A percentile compares a stretch with the other conserved stretches of the same genome.
These are phyloP conservation scores for Hemistola chrysoprasaria DNA, from an alignment of 2,888 invertebrate species.

Conservation along the genomic window DNA sequence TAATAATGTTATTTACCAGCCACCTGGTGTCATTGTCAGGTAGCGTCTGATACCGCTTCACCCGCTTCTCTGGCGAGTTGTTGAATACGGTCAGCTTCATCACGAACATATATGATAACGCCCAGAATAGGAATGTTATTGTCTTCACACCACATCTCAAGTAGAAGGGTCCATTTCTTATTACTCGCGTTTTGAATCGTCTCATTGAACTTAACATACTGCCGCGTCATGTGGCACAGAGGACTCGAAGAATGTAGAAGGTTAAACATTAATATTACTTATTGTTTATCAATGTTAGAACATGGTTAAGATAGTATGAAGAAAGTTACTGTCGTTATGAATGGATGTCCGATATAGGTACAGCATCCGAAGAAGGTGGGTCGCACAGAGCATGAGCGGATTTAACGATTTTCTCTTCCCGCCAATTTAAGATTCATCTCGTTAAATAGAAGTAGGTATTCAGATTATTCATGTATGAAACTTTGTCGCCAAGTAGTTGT, in stretches of 20 bases:
- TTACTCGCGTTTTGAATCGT: slow-evolving; percentile 57
- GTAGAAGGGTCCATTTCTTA: slow-evolving; percentile 59
- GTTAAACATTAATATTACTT: slow-evolving; percentile 17
- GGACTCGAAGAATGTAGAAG: slow-evolving; percentile 25
- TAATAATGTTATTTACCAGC: slow-evolving; percentile 62
- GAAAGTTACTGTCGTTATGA: slow-evolving; percentile 19
- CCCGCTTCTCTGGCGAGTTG: slow-evolving; percentile 54
- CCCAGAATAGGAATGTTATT: slow-evolving; percentile 73
- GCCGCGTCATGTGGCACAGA: slow-evolving; percentile 57
- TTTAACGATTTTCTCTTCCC: slow-evolving; percentile 71
- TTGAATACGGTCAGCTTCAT: slow-evolving; percentile 78
- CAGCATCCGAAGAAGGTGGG: slow-evolving; percentile 56
- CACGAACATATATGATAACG: slow-evolving; percentile 66
- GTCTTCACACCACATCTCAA: slow-evolving; percentile 74
- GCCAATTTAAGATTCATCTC: slow-evolving; percentile 42
- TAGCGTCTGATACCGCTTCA: slow-evolving; percentile 56
- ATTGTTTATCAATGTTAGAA: slow-evolving; percentile 28
- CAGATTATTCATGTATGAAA: slow-evolving; percentile 10
- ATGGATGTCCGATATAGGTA: slow-evolving; percentile 38
- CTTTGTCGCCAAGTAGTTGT: too few relatives aligned
- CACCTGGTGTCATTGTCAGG: slow-evolving; percentile 77
- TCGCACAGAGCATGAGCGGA: slow-evolving; percentile 72
- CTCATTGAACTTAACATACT: slow-evolving; percentile 62
- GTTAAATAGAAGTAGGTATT: slow-evolving; percentile 16
- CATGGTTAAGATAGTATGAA: slow-evolving; percentile 33